Base-by-base conservation (phyloP, 2,888 invertebrate genomes). In the Lysandra bellargus region DNA sequence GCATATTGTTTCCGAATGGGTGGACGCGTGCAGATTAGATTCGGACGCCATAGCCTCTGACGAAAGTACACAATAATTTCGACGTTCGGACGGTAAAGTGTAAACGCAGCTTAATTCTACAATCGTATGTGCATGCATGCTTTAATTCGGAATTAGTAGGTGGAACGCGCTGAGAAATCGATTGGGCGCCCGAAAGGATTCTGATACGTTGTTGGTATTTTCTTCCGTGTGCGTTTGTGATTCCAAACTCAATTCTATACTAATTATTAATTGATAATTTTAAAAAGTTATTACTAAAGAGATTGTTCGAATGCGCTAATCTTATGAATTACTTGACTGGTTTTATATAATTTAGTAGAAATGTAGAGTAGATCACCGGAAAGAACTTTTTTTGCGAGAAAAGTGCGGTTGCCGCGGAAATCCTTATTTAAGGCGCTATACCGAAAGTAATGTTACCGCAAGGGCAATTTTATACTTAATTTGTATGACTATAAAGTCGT, bases 131-230 rank as follows among this genome's bases (percentile, higher is more conserved):
- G 82, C 83, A 80, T 81, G 82, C 82, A 83, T 81, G 82, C 83
- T 83, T 83, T 84, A 82, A 84, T 84, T 85, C 83, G 82, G 83
- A 84, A 84, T 84, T 84, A 84, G 83, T 81, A 83, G 83, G 82
- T 82, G 82, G 81, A 81, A 82, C 83, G 83, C 81, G 81, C 80
- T 78, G 78, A 40, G 78, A 77, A 44, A 9, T 44, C 12, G 75
- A 23, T 23, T n/a, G 73, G 40, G 1, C 14, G 33, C 14, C 14
- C 14, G 33, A 69, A 69, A 69, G 69, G 30, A 33, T 9, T 64
- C 64, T 12, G 64, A 23, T 23, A 64, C 57, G 57, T 53, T 53
- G 14, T 57, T 17, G 17, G 12, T 49, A 12, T 49, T 40, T 49
- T 49, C 49, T 49, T 9, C 49, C 49, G 2, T 49, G 9, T 49